A percentile compares a stretch with the other conserved stretches of the same genome.
Evolutionary conservation across 2,113 vertebrate genomes (phyloP).

Genomic region (Pelmatolapia mariae): DNA sequence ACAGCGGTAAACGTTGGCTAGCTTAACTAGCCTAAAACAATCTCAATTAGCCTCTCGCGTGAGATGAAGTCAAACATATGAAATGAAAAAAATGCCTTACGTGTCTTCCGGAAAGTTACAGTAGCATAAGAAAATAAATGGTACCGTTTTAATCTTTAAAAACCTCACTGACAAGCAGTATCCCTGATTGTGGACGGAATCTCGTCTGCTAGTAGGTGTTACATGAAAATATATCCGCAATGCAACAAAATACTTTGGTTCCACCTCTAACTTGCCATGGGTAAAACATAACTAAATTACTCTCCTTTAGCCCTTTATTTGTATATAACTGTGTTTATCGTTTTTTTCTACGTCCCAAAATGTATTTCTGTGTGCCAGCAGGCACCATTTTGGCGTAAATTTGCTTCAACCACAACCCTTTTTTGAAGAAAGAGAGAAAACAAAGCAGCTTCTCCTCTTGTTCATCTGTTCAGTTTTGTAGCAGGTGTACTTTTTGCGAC

Average conservation of each 20-base stretch:
- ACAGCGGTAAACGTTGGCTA: background rate
- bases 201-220: background rate
- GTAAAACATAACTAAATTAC: background rate
- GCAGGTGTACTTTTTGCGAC: background rate
- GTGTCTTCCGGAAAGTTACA: background rate
- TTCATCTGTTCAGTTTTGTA: background rate
- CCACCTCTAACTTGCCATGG: background rate
- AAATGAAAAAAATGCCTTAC: background rate
- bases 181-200: background rate
- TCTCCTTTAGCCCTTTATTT: background rate
- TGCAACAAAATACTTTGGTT: background rate
- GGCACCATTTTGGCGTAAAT: background rate
- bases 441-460: background rate
- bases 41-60: background rate
- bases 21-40: background rate
- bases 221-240: conserved; percentile 33
- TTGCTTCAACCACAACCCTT: background rate
- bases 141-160: fast-evolving
- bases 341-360: background rate
- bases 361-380: fast-evolving
- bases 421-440: background rate
- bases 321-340: background rate
- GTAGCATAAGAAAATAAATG: background rate
- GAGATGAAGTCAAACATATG: fast-evolving
- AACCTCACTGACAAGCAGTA: fast-evolving